Evolutionary conservation across 2,888 invertebrate species (phyloP).

Genomic region (Neoitamus cyanurus): DNA sequence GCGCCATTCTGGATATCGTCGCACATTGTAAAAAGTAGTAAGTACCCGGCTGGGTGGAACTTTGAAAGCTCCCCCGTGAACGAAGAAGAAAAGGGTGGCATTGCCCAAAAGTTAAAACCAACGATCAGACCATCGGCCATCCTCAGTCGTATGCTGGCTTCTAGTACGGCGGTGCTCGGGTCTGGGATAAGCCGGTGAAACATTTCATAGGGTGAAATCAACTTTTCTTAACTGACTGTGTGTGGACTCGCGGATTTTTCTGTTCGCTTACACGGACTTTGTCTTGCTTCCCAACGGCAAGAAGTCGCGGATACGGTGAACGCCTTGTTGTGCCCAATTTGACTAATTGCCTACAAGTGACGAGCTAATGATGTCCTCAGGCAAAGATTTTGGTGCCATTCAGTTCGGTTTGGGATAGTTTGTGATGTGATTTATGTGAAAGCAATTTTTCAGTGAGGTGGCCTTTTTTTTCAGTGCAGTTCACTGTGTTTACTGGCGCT

Average conservation of each 20-base stretch:
- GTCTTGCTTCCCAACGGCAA: neutral
- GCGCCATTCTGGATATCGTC: neutral
- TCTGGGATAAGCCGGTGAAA: neutral
- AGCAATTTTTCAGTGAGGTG: neutral
- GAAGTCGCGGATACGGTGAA: neutral
- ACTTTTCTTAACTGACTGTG: neutral
- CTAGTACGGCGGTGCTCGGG: neutral
- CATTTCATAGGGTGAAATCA: neutral
- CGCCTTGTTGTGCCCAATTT: neutral
- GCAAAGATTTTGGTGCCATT: neutral
- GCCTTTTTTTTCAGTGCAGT: neutral
- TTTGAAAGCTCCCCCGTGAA: slow-evolving; percentile 4
- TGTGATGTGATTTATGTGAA: neutral
- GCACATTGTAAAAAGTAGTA: neutral
- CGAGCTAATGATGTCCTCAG: neutral
- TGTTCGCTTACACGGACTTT: neutral
- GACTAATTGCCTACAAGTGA: neutral
- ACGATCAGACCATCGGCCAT: slow-evolving; percentile 24
- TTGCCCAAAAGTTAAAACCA: slow-evolving; percentile 14
- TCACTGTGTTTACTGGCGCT: neutral
- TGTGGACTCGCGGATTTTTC: neutral
- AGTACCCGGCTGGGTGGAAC: neutral
- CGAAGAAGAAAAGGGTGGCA: slow-evolving; percentile 8
- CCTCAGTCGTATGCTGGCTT: slow-evolving; percentile 20
- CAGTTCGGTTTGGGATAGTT: neutral